phyloP scores from a whole-genome alignment of 2,888 invertebrate species.

The Papilio protenor region DNA sequence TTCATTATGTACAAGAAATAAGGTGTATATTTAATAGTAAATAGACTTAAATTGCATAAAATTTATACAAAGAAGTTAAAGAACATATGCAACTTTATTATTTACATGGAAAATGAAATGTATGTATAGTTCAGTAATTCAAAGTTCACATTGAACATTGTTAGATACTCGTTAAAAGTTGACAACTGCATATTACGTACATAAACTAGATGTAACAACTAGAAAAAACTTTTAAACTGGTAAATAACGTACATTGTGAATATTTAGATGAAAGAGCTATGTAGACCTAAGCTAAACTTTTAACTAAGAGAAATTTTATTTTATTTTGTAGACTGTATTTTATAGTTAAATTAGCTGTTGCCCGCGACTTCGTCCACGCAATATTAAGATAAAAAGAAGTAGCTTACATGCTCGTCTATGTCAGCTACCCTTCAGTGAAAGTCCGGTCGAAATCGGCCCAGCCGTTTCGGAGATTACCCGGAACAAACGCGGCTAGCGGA shows the following conservation, averaged over 20 bases:
- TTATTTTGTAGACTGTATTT: too few species aligned
- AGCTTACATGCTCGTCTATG: too few species aligned
- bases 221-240: not conserved
- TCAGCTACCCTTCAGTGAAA: too few species aligned
- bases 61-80: not conserved
- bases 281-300: not conserved
- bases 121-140: not conserved
- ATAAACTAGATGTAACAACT: not conserved
- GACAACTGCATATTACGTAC: not conserved
- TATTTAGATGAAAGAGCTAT: not conserved
- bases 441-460: too few species aligned
- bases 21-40: not conserved
- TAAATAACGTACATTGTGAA: not conserved
- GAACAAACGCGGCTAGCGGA: too few species aligned
- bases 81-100: not conserved
- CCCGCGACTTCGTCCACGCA: too few species aligned
- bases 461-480: too few species aligned
- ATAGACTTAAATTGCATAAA: not conserved
- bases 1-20: not conserved
- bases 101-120: not conserved
- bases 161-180: constrained; percentile 8
- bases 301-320: too few species aligned
- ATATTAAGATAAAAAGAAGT: too few species aligned
- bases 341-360: too few species aligned
- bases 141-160: not conserved